Evolutionary conservation across 2,888 invertebrate genomes (phyloP), one percentile per base, ranked within the genome.

Genomic region (Chrysomela aeneicollis): DNA sequence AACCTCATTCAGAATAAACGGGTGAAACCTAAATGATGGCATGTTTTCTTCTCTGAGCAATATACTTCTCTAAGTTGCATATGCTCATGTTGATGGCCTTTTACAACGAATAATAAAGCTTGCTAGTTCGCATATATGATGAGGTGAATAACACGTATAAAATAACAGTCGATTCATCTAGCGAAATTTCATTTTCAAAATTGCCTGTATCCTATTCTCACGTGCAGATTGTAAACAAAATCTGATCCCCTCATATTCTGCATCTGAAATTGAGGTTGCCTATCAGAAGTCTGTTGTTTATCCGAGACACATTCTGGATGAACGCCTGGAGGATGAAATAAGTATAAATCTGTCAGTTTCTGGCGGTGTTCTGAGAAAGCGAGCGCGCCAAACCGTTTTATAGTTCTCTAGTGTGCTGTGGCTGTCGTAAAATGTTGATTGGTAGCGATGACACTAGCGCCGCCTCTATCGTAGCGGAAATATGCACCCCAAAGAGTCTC

Each of bases 401-500:
- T 76, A 75, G 76, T 74, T 74, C 79, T 78, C 79, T 69, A 64
- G 80, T 74, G 80, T 76, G 78, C 75, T 74, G 78, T 79, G 78
- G 68, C 70, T 76, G 75, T 79, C 80, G 79, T 80, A 80, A 80
- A 80, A 80, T 77, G 79, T 77, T 80, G 80, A 80, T 80, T 80
- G 80, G 78, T 76, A 79, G 78, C 79, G 75, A 76, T 70, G 73
- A 74, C 72, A 74, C 18, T 35, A 21, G 37, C 55, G 42, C 55
- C 15, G 57, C 10, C 46, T 57, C 21, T 42, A 17, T 21, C 35
- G 35, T 35, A 6, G 3, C 15, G 42, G 12, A 42, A 42, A 42
- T 4, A 3, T 42, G 42, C 42, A 26, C 26, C 26, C 26, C 26
- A 26, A 26, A 26, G 26, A 26, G 26, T 26, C 26, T 26, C 26